These are phyloP conservation scores for Prochilodus magdalenae DNA, from an alignment of 2,113 vertebrate species.

Conservation along the genomic window DNA sequence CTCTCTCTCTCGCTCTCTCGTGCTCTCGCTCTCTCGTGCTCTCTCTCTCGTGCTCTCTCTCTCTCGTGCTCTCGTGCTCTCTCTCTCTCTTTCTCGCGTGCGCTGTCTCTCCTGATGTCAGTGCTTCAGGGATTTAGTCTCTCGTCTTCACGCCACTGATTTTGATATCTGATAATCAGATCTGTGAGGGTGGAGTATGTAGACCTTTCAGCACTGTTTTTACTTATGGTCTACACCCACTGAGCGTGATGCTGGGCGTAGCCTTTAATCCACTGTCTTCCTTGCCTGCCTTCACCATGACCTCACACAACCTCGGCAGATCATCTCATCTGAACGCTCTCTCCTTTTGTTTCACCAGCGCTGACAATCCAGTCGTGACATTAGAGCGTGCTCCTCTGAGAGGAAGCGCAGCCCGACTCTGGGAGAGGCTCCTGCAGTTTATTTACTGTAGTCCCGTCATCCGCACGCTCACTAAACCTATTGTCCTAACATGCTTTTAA, in stretches of 20 bases:
- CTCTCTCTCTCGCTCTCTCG: background rate
- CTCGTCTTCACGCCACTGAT: background rate
- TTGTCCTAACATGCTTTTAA: slow-evolving; percentile 19
- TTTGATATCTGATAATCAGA: slow-evolving; percentile 2
- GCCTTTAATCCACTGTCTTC: background rate
- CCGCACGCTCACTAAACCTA: slow-evolving; percentile 11
- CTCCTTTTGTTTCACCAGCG: slow-evolving; percentile 24
- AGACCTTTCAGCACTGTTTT: background rate
- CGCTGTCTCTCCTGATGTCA: slow-evolving; percentile 11
- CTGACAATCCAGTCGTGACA: slow-evolving; percentile 39
- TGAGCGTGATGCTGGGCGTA: slow-evolving; percentile 4
- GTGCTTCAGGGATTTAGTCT: slow-evolving; percentile 18
- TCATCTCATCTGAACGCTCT: slow-evolving; percentile 18
- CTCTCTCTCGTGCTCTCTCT: background rate
- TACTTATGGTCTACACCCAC: background rate
- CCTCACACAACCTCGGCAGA: slow-evolving; percentile 32
- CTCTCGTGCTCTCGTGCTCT: background rate
- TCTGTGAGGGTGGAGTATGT: background rate
- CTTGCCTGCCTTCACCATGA: background rate
- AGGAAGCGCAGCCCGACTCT: slow-evolving; percentile 2
- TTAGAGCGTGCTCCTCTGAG: slow-evolving; percentile 12
- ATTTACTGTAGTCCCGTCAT: slow-evolving; percentile 38
- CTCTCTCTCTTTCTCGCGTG: no score
- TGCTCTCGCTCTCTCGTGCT: background rate
- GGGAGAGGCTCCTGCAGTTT: background rate